Evolutionary conservation across 2,888 invertebrate species (phyloP).

Genomic region (Drosophila mettleri): DNA sequence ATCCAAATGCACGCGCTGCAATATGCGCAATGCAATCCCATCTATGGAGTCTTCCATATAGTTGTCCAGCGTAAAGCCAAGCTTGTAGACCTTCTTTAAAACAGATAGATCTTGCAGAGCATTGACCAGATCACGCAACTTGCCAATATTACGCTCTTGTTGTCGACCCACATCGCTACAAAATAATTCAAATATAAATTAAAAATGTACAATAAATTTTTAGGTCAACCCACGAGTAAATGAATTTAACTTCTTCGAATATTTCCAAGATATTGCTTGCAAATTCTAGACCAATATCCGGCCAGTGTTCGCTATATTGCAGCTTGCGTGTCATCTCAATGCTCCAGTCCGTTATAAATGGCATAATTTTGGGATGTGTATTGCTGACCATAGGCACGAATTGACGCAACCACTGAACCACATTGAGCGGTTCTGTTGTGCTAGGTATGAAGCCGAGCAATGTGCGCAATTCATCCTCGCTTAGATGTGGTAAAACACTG

Average conservation of each 20-base stretch:
- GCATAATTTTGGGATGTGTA: constrained; percentile 83
- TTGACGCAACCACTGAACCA: constrained; percentile 84
- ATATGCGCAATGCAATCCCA: constrained; percentile 82
- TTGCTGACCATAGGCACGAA: constrained; percentile 83
- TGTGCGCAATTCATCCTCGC: constrained; percentile 75
- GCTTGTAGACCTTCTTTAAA: constrained; percentile 83
- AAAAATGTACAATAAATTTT: too few species aligned
- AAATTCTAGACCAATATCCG: constrained; percentile 85
- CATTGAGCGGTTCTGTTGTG: constrained; percentile 80
- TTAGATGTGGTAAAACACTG: constrained; percentile 78
- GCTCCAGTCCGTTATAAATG: constrained; percentile 83
- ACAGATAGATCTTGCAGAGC: constrained; percentile 82
- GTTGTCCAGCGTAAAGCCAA: constrained; percentile 83
- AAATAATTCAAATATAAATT: neutral
- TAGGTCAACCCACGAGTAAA: constrained; percentile 77
- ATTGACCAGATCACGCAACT: constrained; percentile 80
- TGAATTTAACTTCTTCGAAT: constrained; percentile 82
- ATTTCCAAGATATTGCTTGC: constrained; percentile 82
- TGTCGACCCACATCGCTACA: constrained; percentile 82
- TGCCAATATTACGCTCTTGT: constrained; percentile 82
- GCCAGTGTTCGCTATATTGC: constrained; percentile 84
- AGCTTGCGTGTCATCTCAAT: constrained; percentile 82
- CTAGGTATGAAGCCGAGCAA: constrained; percentile 81
- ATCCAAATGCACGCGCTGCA: constrained; percentile 83
- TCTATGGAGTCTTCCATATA: constrained; percentile 84